phyloP scores from a whole-genome alignment of 2,797 vertebrate species.

The Coranthus polyacanthus region DNA sequence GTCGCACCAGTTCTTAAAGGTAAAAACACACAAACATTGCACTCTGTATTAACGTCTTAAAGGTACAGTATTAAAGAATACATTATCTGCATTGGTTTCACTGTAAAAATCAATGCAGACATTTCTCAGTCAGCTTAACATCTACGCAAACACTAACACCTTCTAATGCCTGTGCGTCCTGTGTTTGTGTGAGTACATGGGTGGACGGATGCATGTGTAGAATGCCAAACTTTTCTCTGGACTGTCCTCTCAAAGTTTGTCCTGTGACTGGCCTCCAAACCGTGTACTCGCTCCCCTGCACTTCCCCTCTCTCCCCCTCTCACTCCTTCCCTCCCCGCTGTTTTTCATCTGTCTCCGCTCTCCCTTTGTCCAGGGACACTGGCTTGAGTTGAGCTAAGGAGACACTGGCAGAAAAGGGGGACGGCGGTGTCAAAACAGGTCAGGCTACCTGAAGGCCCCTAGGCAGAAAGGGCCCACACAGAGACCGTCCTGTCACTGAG shows the following conservation, averaged over 20 bases:
- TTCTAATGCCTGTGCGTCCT: neutral
- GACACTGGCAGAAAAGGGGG: slow-evolving; percentile 35
- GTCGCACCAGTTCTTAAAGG: no score
- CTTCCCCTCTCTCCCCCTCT: slow-evolving; percentile 17
- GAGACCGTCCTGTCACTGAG: slow-evolving; percentile 70
- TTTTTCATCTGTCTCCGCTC: no score
- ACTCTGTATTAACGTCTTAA: no score
- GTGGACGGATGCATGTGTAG: neutral
- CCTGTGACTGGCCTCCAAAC: slow-evolving; percentile 32
- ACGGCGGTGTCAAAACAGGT: slow-evolving; percentile 67
- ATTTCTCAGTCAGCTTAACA: neutral
- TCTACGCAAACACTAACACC: neutral
- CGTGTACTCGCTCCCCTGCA: no score
- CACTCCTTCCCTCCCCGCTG: slow-evolving; percentile 3
- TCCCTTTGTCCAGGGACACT: slow-evolving; percentile 33
- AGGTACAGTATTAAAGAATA: no score
- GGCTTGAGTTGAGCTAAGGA: slow-evolving; percentile 49
- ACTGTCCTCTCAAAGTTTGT: slow-evolving; percentile 44
- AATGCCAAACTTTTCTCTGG: slow-evolving; percentile 32
- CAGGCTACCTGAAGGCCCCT: slow-evolving; percentile 62
- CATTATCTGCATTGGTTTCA: neutral
- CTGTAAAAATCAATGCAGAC: neutral
- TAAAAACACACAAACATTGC: no score
- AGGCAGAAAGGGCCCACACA: slow-evolving; percentile 64
- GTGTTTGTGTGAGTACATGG: neutral